A percentile compares a stretch with the other conserved stretches of the same genome.
phyloP scores from a whole-genome alignment of 2,113 vertebrate genomes.

The Pelvicachromis taeniatus region DNA sequence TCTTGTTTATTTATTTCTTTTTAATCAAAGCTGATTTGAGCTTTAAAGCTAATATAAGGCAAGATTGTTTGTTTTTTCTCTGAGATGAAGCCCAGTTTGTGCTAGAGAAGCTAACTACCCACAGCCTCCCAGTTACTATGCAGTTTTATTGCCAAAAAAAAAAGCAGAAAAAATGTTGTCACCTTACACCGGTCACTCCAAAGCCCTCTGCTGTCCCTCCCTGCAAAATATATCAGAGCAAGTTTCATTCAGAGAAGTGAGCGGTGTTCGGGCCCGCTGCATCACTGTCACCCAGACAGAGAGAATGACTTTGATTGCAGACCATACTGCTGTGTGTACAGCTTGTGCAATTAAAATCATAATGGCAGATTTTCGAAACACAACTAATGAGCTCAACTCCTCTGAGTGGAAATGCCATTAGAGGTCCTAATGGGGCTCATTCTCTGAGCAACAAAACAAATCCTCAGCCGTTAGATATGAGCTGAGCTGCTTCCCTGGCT shows the following conservation, averaged over 20 bases:
- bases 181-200: neutral
- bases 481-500: constrained; percentile 29
- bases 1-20: neutral
- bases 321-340: constrained; percentile 16
- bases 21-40: neutral
- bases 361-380: constrained; percentile 61
- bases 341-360: constrained; percentile 62
- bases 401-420: constrained; percentile 66
- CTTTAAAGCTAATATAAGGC: neutral
- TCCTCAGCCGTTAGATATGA: constrained; percentile 45
- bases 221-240: neutral
- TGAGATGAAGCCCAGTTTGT: neutral
- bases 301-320: constrained; percentile 45
- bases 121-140: neutral
- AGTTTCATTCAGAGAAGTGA: neutral
- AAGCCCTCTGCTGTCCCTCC: neutral
- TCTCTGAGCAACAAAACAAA: constrained; percentile 53
- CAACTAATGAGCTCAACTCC: constrained; percentile 65
- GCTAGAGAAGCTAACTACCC: neutral
- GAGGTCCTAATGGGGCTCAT: constrained; percentile 55
- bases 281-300: constrained; percentile 3
- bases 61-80: too few relatives aligned
- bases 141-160: neutral
- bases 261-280: neutral
- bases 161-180: neutral